A percentile compares a stretch with the other conserved stretches of the same genome.
Conservation (phyloP, 2,113 vertebrate genomes). For the Aleadryas rufinucha region DNA sequence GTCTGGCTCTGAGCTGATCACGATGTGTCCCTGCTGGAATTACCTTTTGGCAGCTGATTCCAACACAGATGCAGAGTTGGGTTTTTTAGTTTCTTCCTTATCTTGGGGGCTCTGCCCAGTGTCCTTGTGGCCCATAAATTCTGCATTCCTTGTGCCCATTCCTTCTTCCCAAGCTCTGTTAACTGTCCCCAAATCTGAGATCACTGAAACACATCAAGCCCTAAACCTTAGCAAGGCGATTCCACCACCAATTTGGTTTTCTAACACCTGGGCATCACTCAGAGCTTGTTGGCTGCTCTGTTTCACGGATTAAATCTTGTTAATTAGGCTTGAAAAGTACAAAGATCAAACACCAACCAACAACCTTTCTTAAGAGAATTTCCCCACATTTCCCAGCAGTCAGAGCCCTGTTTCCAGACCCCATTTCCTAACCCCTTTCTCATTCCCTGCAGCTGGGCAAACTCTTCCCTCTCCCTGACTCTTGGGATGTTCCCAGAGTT, state of each 20-base stretch:
- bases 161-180: background rate
- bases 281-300: background rate
- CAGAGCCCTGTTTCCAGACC: background rate
- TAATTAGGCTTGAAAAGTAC: background rate
- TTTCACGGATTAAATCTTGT: background rate
- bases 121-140: rapidly evolving
- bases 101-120: background rate
- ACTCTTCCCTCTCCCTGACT: background rate
- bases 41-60: background rate
- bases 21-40: background rate
- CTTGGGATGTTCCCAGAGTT: background rate
- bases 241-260: background rate
- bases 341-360: background rate
- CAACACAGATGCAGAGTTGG: background rate
- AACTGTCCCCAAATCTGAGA: no score
- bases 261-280: background rate
- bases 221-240: background rate
- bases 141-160: background rate
- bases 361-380: background rate
- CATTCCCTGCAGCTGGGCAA: background rate
- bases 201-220: background rate
- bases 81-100: background rate
- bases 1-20: background rate
- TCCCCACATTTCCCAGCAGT: background rate
- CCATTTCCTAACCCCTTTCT: background rate